Base-by-base conservation (phyloP, 2,113 vertebrate species). In the Chionomys nivalis region DNA sequence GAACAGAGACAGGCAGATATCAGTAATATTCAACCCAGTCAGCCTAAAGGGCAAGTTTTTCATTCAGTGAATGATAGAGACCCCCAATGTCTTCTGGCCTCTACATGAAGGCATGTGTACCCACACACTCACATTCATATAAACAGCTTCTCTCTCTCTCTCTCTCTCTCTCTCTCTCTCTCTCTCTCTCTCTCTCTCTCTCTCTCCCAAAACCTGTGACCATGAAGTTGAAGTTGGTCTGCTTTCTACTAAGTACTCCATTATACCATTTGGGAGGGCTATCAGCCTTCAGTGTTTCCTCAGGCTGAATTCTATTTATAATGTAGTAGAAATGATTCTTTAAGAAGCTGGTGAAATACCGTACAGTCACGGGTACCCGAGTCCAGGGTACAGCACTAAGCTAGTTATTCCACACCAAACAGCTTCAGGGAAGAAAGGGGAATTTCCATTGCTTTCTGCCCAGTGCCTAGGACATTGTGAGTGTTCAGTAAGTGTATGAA, bases 301-400 rank as follows among this genome's bases (percentile, higher is more conserved):
- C 16, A 83, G 52, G 66, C 7, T 75, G 65, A 92, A 63, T 28
- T 89, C 52, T 89, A 73, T 73, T 86, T 85, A 93, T 95, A 91
- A 85, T 86, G 2, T 78, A 79, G 44, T 47, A 81, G 44, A 86
- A 96, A 87, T 11, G 0, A 7, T 91, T 91, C 52, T 95, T 89
- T 87, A 52, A 93, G 70, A 89, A 90, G 16, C 16, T 58, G 3
- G 24, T 72, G 33, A 72, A 90, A 81, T 89, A 36, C 16, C 42
- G 10, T 16, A 10, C 14, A 42, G 68, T 36, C 55, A 78, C 3
- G 1, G n/a, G 17, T 11, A 24, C 14, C 66, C 68, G 23, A 87
- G 44, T 47, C 7, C 58, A 70, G 44, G 90, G 23, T 33, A 61
- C 90, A 87, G 16, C 31, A n/a, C 63, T 89, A 63, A 76, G 19